These are phyloP conservation scores for Abrostola tripartita DNA, from an alignment of 2,888 invertebrate genomes.

Conservation along the genomic window DNA sequence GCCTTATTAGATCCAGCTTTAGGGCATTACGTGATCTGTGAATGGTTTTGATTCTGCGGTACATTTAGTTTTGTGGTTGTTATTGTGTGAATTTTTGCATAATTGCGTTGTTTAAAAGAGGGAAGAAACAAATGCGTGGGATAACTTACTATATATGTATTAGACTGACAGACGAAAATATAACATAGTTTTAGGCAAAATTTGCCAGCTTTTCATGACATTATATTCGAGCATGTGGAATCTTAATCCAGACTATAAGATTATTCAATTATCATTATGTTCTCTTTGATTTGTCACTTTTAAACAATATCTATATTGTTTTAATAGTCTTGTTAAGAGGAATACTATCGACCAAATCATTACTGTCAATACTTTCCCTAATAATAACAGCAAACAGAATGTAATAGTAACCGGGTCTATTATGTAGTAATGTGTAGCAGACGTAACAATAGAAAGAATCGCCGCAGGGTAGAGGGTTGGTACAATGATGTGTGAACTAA, in stretches of 20 bases:
- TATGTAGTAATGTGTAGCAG: constrained; percentile 46
- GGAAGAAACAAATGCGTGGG: neutral
- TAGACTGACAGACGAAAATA: too few species aligned
- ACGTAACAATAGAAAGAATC: constrained; percentile 43
- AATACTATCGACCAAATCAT: neutral
- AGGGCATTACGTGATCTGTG: constrained; percentile 74
- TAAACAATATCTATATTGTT: too few species aligned
- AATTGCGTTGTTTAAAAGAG: constrained; percentile 19
- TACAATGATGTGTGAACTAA: constrained; percentile 26
- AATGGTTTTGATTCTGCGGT: constrained; percentile 56
- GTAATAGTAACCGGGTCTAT: constrained; percentile 33
- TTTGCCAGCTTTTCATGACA: too few species aligned
- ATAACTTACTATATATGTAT: neutral
- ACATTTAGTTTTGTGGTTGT: constrained; percentile 52
- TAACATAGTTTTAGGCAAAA: too few species aligned
- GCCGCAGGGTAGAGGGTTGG: constrained; percentile 35
- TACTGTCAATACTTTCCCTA: constrained; percentile 11
- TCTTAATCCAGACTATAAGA: too few species aligned
- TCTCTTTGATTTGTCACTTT: too few species aligned
- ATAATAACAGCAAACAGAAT: constrained; percentile 17
- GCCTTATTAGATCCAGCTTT: constrained; percentile 82
- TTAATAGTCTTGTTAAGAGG: too few species aligned
- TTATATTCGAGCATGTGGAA: too few species aligned
- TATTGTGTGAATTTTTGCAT: constrained; percentile 38
- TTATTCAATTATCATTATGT: too few species aligned